A percentile compares a stretch with the other conserved stretches of the same genome.
These are phyloP conservation scores for Lates calcarifer DNA, from an alignment of 2,113 vertebrate species.

Conservation along the genomic window DNA sequence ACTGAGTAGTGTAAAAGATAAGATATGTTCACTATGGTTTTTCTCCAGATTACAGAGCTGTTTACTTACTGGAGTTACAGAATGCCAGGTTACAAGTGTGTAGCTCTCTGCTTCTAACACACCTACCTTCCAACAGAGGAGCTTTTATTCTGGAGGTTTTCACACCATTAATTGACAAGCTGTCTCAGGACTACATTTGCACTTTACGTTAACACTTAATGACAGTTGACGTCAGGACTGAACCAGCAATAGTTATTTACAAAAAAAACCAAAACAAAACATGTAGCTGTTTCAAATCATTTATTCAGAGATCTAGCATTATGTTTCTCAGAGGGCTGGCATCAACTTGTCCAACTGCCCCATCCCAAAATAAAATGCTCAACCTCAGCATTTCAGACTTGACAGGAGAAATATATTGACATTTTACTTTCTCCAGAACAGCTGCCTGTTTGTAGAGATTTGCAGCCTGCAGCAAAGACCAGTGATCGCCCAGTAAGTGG, in stretches of 20 bases:
- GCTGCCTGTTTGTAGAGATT: constrained; percentile 40
- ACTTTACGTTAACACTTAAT: not conserved
- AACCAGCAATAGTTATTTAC: not conserved
- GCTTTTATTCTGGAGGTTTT: constrained; percentile 17
- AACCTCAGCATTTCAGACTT: constrained; percentile 14
- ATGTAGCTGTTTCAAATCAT: not conserved
- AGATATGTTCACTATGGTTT: not conserved
- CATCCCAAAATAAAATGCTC: constrained; percentile 43
- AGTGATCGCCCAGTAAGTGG: not conserved
- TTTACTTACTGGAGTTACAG: not conserved
- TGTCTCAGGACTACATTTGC: not conserved
- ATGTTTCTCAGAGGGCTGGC: constrained; percentile 14
- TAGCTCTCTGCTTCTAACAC: not conserved
- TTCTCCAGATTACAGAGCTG: not conserved
- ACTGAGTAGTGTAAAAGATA: not conserved
- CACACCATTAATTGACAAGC: not conserved
- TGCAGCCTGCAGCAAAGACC: constrained; percentile 11
- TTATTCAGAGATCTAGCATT: not conserved
- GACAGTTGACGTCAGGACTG: not conserved
- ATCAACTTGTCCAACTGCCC: not conserved
- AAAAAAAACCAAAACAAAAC: not conserved
- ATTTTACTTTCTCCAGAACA: constrained; percentile 36
- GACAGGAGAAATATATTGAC: constrained; percentile 25
- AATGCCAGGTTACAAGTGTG: not conserved
- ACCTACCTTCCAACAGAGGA: not conserved